Base-by-base conservation (phyloP, 2,113 vertebrate species). In the Polyodon spathula region DNA sequence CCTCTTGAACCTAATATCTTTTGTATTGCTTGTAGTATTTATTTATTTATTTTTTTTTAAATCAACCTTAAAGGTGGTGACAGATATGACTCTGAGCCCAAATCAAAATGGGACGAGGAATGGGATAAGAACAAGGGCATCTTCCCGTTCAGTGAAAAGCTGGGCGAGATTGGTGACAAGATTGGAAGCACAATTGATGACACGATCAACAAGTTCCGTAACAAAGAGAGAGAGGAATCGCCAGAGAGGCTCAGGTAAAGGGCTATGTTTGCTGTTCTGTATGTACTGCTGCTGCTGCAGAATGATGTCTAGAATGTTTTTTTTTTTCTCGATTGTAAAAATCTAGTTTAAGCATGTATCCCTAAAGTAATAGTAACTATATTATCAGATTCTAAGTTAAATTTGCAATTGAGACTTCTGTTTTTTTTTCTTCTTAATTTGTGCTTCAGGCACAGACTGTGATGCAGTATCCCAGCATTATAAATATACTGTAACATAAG, bases 141-240 rank as follows among this genome's bases (percentile, higher is more conserved):
- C 17, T 98, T 97, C 73, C 94, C 94, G 11, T 98, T 98, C 81
- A 95, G 93, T 48, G 95, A 97, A 72, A 98, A 96, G 76, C 73
- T 97, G 70, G 95, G 93, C 6, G 96, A 98, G 73, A 91, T 98
- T 64, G 90, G 91, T 1, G 93, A 94, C 79, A 97, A 97, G 83
- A 98, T 98, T n/a, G 93, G 96, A 72, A 97, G 86, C 78, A 98
- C 92, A 15, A 97, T 98, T 15, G 92, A 97, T 40, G 96, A 97
- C 69, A 97, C 96, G 65, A 97, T 98, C 82, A 96, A 76, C 88
- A 92, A 86, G 73, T 97, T 97, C 78, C 87, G 93, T 71, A 94
- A 91, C 82, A 97, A 95, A 85, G 92, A 95, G 0, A 77, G 93
- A 76, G 96, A 98, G 9, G 93, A 95, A 67, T 98, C 96, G 48